Conservation (phyloP, 2,888 invertebrate genomes). For the Macrosoma leucophasiata region DNA sequence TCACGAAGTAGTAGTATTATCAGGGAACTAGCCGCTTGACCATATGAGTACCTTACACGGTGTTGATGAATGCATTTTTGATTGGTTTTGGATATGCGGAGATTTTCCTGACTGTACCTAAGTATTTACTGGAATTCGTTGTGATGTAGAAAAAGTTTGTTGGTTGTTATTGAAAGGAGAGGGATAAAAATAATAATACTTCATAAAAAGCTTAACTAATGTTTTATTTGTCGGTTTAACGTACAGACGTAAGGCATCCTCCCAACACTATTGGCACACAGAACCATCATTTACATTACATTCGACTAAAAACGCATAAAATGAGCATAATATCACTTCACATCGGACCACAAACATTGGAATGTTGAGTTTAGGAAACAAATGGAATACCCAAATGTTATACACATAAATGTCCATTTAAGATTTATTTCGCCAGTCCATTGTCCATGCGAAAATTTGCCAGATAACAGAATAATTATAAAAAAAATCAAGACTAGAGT, state of each 20-base stretch:
- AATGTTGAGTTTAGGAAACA: conserved; percentile 49
- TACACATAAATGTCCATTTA: conserved; percentile 16
- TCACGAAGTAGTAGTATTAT: too few relatives aligned
- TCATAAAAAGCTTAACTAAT: conserved; percentile 68
- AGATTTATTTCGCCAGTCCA: conserved; percentile 36
- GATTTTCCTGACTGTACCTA: too few relatives aligned
- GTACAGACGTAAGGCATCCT: conserved; percentile 72
- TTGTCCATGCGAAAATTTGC: conserved; percentile 45
- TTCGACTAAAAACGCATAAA: conserved; percentile 37
- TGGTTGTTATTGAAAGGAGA: background rate
- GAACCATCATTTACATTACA: conserved; percentile 43
- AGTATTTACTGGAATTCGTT: too few relatives aligned
- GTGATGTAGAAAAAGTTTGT: too few relatives aligned
- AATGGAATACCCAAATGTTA: conserved; percentile 53
- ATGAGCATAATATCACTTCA: conserved; percentile 55
- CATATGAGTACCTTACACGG: too few relatives aligned
- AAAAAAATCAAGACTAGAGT: conserved; percentile 63
- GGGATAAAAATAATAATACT: conserved; percentile 41
- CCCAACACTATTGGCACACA: conserved; percentile 70
- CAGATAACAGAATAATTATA: conserved; percentile 47
- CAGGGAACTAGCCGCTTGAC: too few relatives aligned
- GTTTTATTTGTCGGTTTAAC: conserved; percentile 74
- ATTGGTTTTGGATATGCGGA: too few relatives aligned
- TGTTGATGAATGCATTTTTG: too few relatives aligned
- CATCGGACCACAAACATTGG: conserved; percentile 44